Evolutionary conservation across 2,113 vertebrate species (phyloP).

Genomic region (Willisornis vidua): DNA sequence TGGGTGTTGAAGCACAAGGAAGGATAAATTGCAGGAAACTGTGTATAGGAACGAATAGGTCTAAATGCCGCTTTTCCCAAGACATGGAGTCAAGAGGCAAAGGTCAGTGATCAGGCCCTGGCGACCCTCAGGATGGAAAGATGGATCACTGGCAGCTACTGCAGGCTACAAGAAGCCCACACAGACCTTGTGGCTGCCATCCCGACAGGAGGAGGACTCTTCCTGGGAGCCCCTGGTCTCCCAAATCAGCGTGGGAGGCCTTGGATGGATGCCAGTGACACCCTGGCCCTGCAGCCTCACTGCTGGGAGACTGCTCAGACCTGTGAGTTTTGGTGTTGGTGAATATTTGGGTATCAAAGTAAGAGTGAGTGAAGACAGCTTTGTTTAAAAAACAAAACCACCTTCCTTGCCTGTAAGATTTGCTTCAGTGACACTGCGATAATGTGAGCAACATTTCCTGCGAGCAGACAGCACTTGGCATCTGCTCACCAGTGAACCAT

Average conservation of each 20-base stretch:
- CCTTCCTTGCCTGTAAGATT: neutral
- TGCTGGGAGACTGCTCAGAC: neutral
- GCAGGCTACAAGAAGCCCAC: neutral
- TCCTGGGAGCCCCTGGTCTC: neutral
- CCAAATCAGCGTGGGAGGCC: neutral
- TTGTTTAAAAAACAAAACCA: neutral
- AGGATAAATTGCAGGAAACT: neutral
- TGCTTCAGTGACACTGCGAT: fast-evolving
- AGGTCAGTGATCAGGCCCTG: neutral
- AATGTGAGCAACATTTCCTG: neutral
- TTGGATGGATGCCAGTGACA: too few relatives aligned
- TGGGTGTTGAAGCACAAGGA: neutral
- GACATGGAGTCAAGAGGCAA: neutral
- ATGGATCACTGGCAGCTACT: neutral
- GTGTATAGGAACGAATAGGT: fast-evolving
- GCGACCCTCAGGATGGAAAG: neutral
- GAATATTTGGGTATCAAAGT: neutral
- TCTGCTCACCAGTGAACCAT: neutral
- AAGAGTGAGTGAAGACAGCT: neutral
- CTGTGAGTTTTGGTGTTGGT: neutral
- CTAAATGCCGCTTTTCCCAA: neutral
- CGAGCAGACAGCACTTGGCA: neutral
- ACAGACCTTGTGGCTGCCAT: neutral
- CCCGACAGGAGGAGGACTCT: fast-evolving
- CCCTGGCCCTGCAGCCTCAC: neutral